phyloP scores from a whole-genome alignment of 2,113 vertebrate species.

The Centropus bengalensis region DNA sequence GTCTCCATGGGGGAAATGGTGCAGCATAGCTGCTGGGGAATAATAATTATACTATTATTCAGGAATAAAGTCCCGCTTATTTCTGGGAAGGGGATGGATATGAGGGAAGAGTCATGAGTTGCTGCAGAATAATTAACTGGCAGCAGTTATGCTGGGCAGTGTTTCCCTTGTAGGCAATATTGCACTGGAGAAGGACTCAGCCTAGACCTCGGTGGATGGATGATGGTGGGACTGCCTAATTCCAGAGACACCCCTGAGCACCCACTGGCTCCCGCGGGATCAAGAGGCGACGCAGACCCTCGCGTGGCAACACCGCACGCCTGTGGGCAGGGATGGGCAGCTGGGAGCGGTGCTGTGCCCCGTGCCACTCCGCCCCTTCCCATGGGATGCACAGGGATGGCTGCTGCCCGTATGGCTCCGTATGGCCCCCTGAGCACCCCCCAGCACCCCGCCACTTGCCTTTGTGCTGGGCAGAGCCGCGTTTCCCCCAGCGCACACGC shows the following conservation, averaged over 20 bases:
- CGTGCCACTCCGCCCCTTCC: not conserved
- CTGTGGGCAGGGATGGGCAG: not conserved
- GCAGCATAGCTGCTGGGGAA: not conserved
- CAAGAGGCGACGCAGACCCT: not conserved
- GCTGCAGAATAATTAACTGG: not conserved
- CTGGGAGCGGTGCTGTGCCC: fast-evolving
- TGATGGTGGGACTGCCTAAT: not conserved
- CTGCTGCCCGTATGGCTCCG: not conserved
- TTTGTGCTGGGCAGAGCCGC: not conserved
- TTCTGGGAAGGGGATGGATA: not conserved
- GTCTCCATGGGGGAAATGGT: not conserved
- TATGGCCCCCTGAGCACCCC: not conserved
- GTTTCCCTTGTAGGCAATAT: not conserved
- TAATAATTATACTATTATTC: not conserved
- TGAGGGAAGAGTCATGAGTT: not conserved
- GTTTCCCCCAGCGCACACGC: not conserved
- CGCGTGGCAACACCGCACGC: not conserved
- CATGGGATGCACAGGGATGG: fast-evolving
- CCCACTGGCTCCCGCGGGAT: not conserved
- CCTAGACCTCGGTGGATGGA: fast-evolving
- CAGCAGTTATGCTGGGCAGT: not conserved
- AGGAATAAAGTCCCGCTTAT: slow-evolving; percentile 31
- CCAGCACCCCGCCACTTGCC: not conserved
- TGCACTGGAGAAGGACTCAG: not conserved
- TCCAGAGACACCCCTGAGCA: not conserved